Evolutionary conservation across 2,797 vertebrate genomes (phyloP).

Genomic region (Nannoperca obscura): DNA sequence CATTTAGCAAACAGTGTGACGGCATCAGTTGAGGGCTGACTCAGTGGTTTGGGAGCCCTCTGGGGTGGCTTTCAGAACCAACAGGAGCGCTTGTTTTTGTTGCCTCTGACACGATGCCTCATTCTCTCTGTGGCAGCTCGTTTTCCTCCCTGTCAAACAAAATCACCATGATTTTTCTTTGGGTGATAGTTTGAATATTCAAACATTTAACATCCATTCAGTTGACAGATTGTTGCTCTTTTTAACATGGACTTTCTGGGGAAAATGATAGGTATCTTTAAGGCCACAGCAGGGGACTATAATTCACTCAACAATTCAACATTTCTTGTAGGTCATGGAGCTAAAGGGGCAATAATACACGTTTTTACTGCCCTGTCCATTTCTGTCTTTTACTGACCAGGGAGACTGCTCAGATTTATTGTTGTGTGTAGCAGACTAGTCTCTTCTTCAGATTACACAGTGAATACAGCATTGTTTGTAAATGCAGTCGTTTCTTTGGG

Average conservation of each 20-base stretch:
- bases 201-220: slow-evolving; percentile 1
- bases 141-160: slow-evolving; percentile 61
- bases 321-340: neutral
- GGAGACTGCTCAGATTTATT: neutral
- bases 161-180: slow-evolving; percentile 42
- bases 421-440: neutral
- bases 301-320: neutral
- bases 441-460: slow-evolving; percentile 1
- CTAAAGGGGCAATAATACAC: neutral
- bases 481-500: neutral
- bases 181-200: slow-evolving; percentile 33
- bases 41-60: slow-evolving; percentile 43
- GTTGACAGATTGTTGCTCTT: slow-evolving; percentile 3
- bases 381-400: neutral
- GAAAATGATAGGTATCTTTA: slow-evolving; percentile 5
- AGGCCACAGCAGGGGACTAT: neutral
- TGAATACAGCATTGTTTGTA: neutral
- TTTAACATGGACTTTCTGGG: slow-evolving; percentile 8
- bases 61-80: slow-evolving; percentile 49
- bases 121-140: slow-evolving; percentile 46
- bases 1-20: slow-evolving; percentile 50
- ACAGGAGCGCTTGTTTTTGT: slow-evolving; percentile 54
- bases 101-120: slow-evolving; percentile 35
- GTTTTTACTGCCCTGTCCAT: slow-evolving; percentile 3
- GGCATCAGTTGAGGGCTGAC: slow-evolving; percentile 52